Conservation (phyloP, 2,113 vertebrate genomes). For the Cisticola juncidis region DNA sequence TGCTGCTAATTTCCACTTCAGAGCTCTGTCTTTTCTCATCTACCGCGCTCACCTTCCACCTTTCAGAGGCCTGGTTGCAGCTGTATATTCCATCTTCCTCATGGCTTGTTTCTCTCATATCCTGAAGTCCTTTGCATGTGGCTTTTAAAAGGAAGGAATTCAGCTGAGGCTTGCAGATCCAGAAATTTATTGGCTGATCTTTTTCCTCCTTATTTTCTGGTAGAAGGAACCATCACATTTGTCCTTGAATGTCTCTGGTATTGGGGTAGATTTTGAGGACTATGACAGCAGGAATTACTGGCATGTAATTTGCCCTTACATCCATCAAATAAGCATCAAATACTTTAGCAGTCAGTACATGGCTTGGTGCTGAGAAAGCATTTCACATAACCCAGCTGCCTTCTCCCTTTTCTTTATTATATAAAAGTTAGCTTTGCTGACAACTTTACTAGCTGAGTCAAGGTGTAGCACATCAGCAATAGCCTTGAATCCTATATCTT, state of each 20-base stretch:
- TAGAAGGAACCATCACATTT: constrained; percentile 12
- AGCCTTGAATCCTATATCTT: constrained; percentile 4
- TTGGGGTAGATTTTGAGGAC: neutral
- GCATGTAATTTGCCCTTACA: constrained; percentile 55
- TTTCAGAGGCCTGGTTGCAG: neutral
- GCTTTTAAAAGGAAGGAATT: neutral
- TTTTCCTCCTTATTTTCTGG: constrained; percentile 27
- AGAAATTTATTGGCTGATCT: constrained; percentile 17
- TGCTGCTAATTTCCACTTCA: neutral
- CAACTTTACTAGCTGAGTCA: constrained; percentile 32
- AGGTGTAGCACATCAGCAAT: neutral
- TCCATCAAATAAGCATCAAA: constrained; percentile 47
- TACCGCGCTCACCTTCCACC: neutral
- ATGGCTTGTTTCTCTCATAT: neutral
- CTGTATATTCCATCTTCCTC: neutral
- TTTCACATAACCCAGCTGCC: constrained; percentile 22
- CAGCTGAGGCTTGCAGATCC: neutral
- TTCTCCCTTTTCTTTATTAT: constrained; percentile 36
- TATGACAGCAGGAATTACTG: constrained; percentile 58
- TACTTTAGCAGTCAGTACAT: constrained; percentile 6
- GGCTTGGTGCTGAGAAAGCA: constrained; percentile 39
- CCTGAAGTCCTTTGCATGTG: neutral
- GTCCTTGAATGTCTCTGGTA: constrained; percentile 52
- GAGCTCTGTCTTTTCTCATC: neutral
- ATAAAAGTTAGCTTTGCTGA: constrained; percentile 38